phyloP scores from a whole-genome alignment of 2,888 invertebrate genomes.

The Lasioglossum oenotherae region DNA sequence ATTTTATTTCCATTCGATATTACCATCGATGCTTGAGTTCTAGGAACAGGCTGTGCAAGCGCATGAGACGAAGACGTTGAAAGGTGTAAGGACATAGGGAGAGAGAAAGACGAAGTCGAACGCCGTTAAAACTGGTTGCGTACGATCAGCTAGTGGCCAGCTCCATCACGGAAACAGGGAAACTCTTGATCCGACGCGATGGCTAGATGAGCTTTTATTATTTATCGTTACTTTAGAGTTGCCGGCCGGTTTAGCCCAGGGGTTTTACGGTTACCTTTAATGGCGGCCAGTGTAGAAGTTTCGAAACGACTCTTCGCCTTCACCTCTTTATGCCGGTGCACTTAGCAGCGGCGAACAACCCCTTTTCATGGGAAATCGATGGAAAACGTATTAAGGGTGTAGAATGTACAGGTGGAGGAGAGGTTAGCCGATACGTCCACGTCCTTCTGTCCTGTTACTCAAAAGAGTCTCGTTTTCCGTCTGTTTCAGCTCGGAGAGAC shows the following conservation, averaged over 20 bases:
- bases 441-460: constrained; percentile 8
- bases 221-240: constrained; percentile 70
- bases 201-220: constrained; percentile 69
- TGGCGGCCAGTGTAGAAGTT: constrained; percentile 75
- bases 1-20: too few species aligned
- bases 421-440: background rate
- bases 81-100: background rate
- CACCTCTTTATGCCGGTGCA: constrained; percentile 76
- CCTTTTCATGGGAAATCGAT: constrained; percentile 79
- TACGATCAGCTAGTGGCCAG: constrained; percentile 16
- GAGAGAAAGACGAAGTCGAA: background rate
- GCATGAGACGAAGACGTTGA: background rate
- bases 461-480: constrained; percentile 40
- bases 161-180: constrained; percentile 36
- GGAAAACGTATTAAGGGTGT: constrained; percentile 77
- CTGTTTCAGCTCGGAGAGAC: constrained; percentile 92
- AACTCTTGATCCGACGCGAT: constrained; percentile 61
- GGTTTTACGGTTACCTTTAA: constrained; percentile 78
- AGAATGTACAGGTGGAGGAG: constrained; percentile 23
- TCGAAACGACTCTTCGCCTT: constrained; percentile 77
- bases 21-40: background rate
- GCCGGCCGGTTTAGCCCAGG: constrained; percentile 61
- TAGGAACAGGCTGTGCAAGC: background rate
- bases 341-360: constrained; percentile 75
- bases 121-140: constrained; percentile 1